phyloP scores from a whole-genome alignment of 1,140 invertebrate species.

The Zophobas atratus region DNA sequence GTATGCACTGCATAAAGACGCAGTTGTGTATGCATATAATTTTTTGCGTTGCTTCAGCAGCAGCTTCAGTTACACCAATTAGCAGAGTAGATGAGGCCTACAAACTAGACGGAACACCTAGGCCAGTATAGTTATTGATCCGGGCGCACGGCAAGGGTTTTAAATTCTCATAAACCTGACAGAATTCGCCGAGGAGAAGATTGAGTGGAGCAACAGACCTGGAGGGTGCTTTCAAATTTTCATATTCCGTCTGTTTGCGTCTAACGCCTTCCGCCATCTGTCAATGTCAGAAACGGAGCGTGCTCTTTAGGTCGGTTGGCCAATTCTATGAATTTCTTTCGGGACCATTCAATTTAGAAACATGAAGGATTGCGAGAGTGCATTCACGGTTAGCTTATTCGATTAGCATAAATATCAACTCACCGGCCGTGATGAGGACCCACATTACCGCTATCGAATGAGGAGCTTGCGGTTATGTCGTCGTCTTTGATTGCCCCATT shows the following conservation, averaged over 20 bases:
- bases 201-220: constrained; percentile 57
- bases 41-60: too few species aligned
- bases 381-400: constrained; percentile 53
- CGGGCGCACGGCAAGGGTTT: constrained; percentile 54
- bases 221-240: constrained; percentile 56
- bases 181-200: constrained; percentile 55
- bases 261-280: constrained; percentile 57
- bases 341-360: constrained; percentile 56
- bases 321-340: constrained; percentile 57
- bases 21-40: too few species aligned
- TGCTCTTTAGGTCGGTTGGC: constrained; percentile 54
- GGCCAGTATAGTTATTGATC: constrained; percentile 53
- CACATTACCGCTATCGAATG: constrained; percentile 91
- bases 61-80: neutral
- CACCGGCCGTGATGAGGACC: constrained; percentile 94
- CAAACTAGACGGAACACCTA: constrained; percentile 33
- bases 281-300: constrained; percentile 55
- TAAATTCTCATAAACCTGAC: constrained; percentile 58
- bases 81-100: neutral
- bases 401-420: constrained; percentile 64
- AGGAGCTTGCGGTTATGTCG: constrained; percentile 90
- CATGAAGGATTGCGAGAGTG: constrained; percentile 52
- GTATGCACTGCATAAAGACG: too few species aligned
- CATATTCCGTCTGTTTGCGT: constrained; percentile 59
- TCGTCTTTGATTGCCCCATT: constrained; percentile 88